Conservation (phyloP, 2,888 invertebrate species). For the Apeira syringaria region DNA sequence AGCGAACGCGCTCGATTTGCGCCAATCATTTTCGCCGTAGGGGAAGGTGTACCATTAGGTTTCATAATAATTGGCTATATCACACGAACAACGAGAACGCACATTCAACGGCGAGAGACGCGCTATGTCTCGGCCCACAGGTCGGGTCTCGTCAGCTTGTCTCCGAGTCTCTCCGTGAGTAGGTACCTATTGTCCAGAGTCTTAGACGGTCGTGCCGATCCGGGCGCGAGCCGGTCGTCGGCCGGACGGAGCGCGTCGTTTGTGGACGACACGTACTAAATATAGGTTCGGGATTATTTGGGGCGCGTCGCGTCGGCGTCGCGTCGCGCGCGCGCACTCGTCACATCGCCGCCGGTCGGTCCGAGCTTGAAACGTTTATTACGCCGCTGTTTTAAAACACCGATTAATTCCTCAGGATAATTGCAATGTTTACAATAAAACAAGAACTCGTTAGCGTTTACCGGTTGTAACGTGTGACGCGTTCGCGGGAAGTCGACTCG, state of each 20-base stretch:
- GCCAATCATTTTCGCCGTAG: no score
- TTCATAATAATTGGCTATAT: no score
- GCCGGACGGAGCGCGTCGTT: constrained; percentile 73
- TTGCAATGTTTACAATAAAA: constrained; percentile 41
- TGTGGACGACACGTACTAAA: constrained; percentile 77
- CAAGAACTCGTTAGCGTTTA: constrained; percentile 48
- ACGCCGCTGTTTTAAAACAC: constrained; percentile 50
- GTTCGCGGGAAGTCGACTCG: constrained; percentile 26
- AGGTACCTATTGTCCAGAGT: no score
- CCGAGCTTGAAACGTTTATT: constrained; percentile 60
- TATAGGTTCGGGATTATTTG: constrained; percentile 76
- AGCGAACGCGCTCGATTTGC: no score
- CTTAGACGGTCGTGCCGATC: constrained; percentile 16
- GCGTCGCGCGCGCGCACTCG: constrained; percentile 66
- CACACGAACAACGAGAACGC: no score
- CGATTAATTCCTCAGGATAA: constrained; percentile 46
- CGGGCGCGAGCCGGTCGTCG: constrained; percentile 41
- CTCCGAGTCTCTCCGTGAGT: constrained; percentile 3
- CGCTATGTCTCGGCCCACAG: no score
- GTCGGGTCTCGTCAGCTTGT: constrained; percentile 15
- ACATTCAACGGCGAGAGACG: no score
- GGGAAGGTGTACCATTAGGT: no score
- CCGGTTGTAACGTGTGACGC: constrained; percentile 23
- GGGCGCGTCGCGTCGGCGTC: constrained; percentile 57
- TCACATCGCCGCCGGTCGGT: constrained; percentile 63